These are phyloP conservation scores for Antrozous pallidus DNA, from an alignment of 2,797 vertebrate species.

Conservation along the genomic window DNA sequence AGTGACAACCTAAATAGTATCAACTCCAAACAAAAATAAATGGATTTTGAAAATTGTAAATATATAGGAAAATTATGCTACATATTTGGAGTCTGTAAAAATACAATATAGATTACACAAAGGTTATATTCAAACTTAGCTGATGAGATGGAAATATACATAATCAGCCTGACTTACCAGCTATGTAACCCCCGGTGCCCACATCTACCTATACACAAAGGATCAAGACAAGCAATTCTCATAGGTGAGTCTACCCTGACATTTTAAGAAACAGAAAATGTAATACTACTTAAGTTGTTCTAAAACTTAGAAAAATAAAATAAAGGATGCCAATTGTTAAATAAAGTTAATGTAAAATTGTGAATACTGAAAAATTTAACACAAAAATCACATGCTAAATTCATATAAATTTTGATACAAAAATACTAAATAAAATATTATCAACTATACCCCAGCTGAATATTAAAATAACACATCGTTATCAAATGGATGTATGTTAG, in stretches of 20 bases:
- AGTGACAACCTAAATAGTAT: neutral
- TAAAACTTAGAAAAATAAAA: neutral
- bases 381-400: neutral
- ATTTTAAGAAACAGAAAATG: neutral
- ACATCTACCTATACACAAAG: neutral
- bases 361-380: neutral
- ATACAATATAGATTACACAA: neutral
- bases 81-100: neutral
- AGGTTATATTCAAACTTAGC: neutral
- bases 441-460: neutral
- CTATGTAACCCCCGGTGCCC: neutral
- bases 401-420: neutral
- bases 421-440: conserved; percentile 5
- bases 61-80: neutral
- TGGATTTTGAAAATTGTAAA: neutral
- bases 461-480: neutral
- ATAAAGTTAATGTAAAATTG: neutral
- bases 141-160: neutral
- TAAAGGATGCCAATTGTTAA: neutral
- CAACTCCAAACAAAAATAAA: neutral
- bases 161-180: neutral
- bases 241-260: neutral
- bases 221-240: neutral
- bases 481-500: neutral
- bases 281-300: neutral